Evolutionary conservation across 2,888 invertebrate species (phyloP).

Genomic region (Blomia tropicalis): DNA sequence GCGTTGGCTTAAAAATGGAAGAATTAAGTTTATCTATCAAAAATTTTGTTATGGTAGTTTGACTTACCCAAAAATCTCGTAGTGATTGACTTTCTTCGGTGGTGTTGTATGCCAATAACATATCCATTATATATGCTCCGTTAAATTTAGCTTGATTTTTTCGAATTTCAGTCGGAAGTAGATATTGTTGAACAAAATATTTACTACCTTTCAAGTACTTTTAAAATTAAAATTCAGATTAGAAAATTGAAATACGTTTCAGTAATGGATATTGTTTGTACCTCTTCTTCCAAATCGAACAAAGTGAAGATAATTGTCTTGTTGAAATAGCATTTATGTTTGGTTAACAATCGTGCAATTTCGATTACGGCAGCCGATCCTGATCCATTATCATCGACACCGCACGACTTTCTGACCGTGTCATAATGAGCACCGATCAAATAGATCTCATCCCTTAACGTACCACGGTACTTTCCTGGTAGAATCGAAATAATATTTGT

Average conservation of each 20-base stretch:
- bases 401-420: slow-evolving; percentile 32
- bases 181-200: slow-evolving; percentile 34
- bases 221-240: not conserved
- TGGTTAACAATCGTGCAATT: slow-evolving; percentile 32
- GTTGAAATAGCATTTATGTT: slow-evolving; percentile 29
- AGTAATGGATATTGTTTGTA: slow-evolving; percentile 23
- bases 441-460: slow-evolving; percentile 33
- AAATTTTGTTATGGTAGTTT: not conserved
- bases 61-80: slow-evolving; percentile 21
- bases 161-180: slow-evolving; percentile 31
- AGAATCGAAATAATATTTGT: slow-evolving; percentile 34
- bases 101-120: slow-evolving; percentile 34
- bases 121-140: slow-evolving; percentile 34
- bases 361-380: slow-evolving; percentile 35
- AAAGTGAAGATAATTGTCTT: slow-evolving; percentile 35
- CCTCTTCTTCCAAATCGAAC: slow-evolving; percentile 36
- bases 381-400: slow-evolving; percentile 35
- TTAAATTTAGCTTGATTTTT: slow-evolving; percentile 22
- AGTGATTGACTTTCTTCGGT: slow-evolving; percentile 28
- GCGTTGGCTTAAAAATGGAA: slow-evolving; percentile 16
- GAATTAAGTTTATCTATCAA: not conserved
- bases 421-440: slow-evolving; percentile 36
- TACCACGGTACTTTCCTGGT: slow-evolving; percentile 34
- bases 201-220: slow-evolving; percentile 33
- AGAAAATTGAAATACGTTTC: not conserved